Conservation (phyloP, 2,888 invertebrate genomes). For the Heliconius ismenius region DNA sequence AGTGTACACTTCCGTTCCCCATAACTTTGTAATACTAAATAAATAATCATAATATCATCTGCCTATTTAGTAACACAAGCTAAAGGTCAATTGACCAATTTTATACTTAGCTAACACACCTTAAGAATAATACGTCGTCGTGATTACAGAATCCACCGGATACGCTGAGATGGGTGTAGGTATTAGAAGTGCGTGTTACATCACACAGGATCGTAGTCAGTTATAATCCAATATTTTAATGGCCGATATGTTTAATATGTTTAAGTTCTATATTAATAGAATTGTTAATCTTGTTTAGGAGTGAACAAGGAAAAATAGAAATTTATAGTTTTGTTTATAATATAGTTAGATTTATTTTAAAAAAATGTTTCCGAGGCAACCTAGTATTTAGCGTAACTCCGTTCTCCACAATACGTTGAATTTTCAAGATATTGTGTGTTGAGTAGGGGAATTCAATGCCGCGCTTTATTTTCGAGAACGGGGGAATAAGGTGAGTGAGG, state of each 20-base stretch:
- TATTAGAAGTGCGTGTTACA: conserved; percentile 5
- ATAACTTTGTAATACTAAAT: too few relatives aligned
- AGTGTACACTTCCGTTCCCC: too few relatives aligned
- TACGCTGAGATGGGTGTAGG: neutral
- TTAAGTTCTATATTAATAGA: neutral
- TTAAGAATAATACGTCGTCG: neutral
- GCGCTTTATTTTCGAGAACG: neutral
- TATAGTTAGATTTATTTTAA: neutral
- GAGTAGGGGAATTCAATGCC: neutral
- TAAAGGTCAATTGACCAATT: conserved; percentile 14
- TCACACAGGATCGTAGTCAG: conserved; percentile 22
- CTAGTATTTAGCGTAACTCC: too few relatives aligned
- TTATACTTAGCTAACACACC: conserved; percentile 4
- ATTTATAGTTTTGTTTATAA: neutral
- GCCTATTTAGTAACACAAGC: neutral
- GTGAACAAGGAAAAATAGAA: neutral
- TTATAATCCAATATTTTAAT: conserved; percentile 1
- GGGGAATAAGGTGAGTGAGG: neutral
- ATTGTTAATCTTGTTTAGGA: neutral
- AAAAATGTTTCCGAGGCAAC: neutral
- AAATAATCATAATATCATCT: neutral
- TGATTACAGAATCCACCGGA: conserved; percentile 27
- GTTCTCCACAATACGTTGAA: neutral
- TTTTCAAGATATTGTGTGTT: neutral
- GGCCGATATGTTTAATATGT: neutral